phyloP scores from a whole-genome alignment of 2,797 vertebrate genomes.

The Smutsia temminckii region DNA sequence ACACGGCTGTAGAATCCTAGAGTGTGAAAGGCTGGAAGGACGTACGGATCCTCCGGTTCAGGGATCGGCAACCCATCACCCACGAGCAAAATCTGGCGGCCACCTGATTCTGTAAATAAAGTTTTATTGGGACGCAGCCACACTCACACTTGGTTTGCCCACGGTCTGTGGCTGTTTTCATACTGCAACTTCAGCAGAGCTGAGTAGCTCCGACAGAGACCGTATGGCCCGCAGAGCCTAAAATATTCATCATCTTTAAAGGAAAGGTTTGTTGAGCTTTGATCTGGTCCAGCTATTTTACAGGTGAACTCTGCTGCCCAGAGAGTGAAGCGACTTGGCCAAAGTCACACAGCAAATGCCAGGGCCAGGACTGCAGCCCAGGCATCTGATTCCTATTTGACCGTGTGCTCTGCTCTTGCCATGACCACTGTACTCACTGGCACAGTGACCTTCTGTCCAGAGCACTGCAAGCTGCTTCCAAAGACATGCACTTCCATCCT shows the following conservation, averaged over 20 bases:
- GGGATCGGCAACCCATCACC: not conserved
- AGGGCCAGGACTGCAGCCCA: not conserved
- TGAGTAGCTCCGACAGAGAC: not conserved
- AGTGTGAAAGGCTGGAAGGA: not conserved
- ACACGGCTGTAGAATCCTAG: not conserved
- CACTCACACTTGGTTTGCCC: fast-evolving
- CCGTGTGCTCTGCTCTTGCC: not conserved
- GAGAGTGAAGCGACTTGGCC: not conserved
- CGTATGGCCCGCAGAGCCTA: not conserved
- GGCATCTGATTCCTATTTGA: not conserved
- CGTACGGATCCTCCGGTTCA: not conserved
- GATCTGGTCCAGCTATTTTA: not conserved
- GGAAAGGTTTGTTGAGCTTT: not conserved
- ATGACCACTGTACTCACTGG: not conserved
- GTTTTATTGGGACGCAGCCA: not conserved
- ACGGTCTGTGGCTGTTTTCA: not conserved
- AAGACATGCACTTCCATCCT: not conserved
- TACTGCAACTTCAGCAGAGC: not conserved
- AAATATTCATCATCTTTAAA: not conserved
- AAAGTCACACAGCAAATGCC: not conserved
- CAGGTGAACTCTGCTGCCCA: not conserved
- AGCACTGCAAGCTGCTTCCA: not conserved
- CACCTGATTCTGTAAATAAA: not conserved
- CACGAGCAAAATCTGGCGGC: not conserved
- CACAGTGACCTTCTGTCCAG: not conserved